Evolutionary conservation across 1,140 invertebrate genomes (phyloP).

Genomic region (Trypoxylus dichotomus): DNA sequence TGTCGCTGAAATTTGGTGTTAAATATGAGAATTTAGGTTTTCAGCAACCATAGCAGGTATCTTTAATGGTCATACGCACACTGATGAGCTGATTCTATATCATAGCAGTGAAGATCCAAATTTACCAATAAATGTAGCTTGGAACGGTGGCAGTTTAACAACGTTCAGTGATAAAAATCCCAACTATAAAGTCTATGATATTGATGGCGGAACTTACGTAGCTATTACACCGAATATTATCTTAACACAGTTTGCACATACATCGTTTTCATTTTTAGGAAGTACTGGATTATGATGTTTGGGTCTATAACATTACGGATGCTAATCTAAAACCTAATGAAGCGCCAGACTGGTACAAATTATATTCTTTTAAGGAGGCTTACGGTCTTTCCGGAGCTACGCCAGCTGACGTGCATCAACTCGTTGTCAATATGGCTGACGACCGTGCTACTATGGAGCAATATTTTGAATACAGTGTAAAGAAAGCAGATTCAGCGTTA

Average conservation of each 20-base stretch:
- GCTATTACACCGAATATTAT: not conserved
- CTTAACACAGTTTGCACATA: not conserved
- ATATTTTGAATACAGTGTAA: slow-evolving; percentile 43
- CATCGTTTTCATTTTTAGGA: slow-evolving; percentile 29
- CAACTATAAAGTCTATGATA: slow-evolving; percentile 37
- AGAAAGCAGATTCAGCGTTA: slow-evolving; percentile 57
- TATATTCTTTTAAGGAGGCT: slow-evolving; percentile 39
- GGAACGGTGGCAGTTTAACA: slow-evolving; percentile 77
- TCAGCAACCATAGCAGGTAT: slow-evolving; percentile 69
- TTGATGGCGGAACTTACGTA: slow-evolving; percentile 32
- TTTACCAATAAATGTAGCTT: slow-evolving; percentile 65
- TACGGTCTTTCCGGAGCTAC: slow-evolving; percentile 56
- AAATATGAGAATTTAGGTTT: slow-evolving; percentile 34
- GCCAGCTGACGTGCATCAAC: slow-evolving; percentile 54
- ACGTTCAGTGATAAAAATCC: slow-evolving; percentile 38
- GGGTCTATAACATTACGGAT: slow-evolving; percentile 36
- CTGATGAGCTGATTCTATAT: slow-evolving; percentile 73
- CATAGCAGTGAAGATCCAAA: slow-evolving; percentile 56
- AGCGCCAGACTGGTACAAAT: slow-evolving; percentile 38
- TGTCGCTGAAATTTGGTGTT: slow-evolving; percentile 34
- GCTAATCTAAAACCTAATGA: slow-evolving; percentile 32
- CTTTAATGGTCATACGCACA: slow-evolving; percentile 82
- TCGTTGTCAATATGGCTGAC: slow-evolving; percentile 54
- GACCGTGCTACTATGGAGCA: slow-evolving; percentile 44
- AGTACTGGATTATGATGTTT: slow-evolving; percentile 39